These are phyloP conservation scores for Dione vanillae DNA, from an alignment of 2,888 invertebrate species.

Conservation along the genomic window DNA sequence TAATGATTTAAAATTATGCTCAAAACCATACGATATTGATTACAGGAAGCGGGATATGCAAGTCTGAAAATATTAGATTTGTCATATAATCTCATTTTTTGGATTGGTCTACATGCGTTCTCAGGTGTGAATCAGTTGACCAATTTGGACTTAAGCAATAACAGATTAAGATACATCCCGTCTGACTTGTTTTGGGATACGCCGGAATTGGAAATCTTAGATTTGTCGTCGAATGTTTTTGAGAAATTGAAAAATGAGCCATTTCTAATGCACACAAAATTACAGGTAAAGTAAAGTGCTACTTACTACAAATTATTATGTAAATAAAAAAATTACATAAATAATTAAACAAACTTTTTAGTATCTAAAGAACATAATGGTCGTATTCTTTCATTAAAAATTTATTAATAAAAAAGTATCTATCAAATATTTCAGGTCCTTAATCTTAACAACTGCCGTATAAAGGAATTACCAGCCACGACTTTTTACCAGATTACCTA, in stretches of 20 bases:
- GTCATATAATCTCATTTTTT: slow-evolving; percentile 85
- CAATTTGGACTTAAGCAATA: slow-evolving; percentile 85
- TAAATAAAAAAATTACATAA: neutral
- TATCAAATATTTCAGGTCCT: slow-evolving; percentile 74
- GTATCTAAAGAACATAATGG: neutral
- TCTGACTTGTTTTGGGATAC: slow-evolving; percentile 84
- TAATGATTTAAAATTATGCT: no score
- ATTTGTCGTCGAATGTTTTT: slow-evolving; percentile 86
- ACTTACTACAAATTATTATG: neutral
- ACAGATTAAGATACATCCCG: slow-evolving; percentile 83
- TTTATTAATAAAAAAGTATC: neutral
- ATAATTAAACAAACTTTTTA: neutral
- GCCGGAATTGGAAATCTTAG: slow-evolving; percentile 77
- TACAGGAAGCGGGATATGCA: slow-evolving; percentile 78
- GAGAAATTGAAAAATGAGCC: slow-evolving; percentile 82
- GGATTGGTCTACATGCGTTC: slow-evolving; percentile 86
- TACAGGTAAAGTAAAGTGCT: slow-evolving; percentile 66
- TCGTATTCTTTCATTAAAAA: neutral
- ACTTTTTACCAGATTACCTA: slow-evolving; percentile 81
- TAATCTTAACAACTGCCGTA: slow-evolving; percentile 84
- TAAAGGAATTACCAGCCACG: slow-evolving; percentile 81
- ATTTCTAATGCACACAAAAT: slow-evolving; percentile 80
- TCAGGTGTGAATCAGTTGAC: slow-evolving; percentile 75
- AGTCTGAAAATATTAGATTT: slow-evolving; percentile 79
- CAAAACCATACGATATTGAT: slow-evolving; percentile 39